Base-by-base conservation (phyloP, 1,140 invertebrate species). In the Trichonephila clavata region DNA sequence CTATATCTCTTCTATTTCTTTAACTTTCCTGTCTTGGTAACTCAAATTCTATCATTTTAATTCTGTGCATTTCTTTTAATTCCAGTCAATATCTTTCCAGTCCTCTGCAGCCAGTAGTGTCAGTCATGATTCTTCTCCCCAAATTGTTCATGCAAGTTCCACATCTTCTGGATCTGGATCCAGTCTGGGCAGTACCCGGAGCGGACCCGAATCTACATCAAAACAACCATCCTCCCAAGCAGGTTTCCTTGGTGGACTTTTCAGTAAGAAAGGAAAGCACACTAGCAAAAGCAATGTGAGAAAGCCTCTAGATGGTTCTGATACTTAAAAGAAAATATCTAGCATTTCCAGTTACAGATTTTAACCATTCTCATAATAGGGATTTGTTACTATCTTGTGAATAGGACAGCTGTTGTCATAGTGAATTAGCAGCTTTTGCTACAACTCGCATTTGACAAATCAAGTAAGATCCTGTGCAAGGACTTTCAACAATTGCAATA, bases 81-180 rank as follows among this genome's bases (percentile, higher is more conserved):
- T 93, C 87, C 65, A 94, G 94, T 95, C 95, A 90, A 92, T 95
- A 86, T 95, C 95, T 86, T 95, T 95, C 94, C 95, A 95, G 92
- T 95, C 95, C 94, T 98, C 97, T 95, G 97, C 97, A 95, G 97
- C 97, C 94, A 97, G 97, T 94, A 96, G 96, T 80, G 96, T 96
- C 95, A 97, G 96, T 95, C 96, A 96, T 94, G 96, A 96, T 93
- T 96, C 95, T 27, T 96, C 95, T 24, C 95, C 95, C 24, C 95
- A 96, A 92, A 95, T 95, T 39, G 94, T 95, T 27, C 94, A 93
- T 18, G 93, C 94, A 14, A 93, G 84, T 59, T 93, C 93, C 16
- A 91, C 83, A 1, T 91, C 88, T 2, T 91, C 93, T 7, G 93
- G 93, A 2, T 91, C 59, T 71, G 94, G 83, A 80, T 92, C 50